Evolutionary conservation across 2,797 vertebrate genomes (phyloP), one percentile per base, ranked within the genome.

Genomic region (Scolopax bukidnonensis): DNA sequence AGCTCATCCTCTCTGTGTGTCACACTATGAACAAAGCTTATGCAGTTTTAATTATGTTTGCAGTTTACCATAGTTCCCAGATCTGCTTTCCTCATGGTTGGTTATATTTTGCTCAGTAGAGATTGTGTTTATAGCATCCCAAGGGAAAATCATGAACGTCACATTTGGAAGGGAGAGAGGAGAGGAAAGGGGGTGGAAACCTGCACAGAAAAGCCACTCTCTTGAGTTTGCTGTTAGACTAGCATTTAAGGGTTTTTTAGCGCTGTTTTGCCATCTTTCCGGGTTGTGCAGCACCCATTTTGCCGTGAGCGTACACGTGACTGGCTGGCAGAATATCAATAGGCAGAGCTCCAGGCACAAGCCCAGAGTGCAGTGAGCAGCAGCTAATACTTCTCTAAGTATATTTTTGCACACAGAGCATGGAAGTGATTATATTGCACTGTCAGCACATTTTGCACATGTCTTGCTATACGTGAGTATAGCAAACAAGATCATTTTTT

Each of bases 401-500:
- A 1, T 4, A 16, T 24, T 56, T 69, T 56, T 56, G 63, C 30
- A 19, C 38, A 4, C 1, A 2, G 36, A 64, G 36, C 13, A 23
- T 11, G 45, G 12, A 78, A 47, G 28, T 1, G 7, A 33, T 50
- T n/a, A 13, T 19, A 23, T 23, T 32, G 43, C 3, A 1, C 36
- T 27, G 15, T 30, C 67, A 51, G 36, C 11, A 4, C 28, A 30
- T 40, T 65, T 80, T 69, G 47, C 57, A 36, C 10, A 2, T 13
- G 6, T 25, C 68, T 67, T 87, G 38, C 53, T 41, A 4, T 61
- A 30, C 0, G 0, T 8, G 16, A 65, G 12, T n/a, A 28, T 21
- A 74, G 48, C 14, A 80, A 64, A 53, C 23, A 47, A 47, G 28
- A 74, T 48, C 40, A 25, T 33, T 48, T 89, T 84, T 59, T 63